These are phyloP conservation scores for Lasioglossum calceatum DNA, from an alignment of 2,888 invertebrate genomes.

Conservation along the genomic window DNA sequence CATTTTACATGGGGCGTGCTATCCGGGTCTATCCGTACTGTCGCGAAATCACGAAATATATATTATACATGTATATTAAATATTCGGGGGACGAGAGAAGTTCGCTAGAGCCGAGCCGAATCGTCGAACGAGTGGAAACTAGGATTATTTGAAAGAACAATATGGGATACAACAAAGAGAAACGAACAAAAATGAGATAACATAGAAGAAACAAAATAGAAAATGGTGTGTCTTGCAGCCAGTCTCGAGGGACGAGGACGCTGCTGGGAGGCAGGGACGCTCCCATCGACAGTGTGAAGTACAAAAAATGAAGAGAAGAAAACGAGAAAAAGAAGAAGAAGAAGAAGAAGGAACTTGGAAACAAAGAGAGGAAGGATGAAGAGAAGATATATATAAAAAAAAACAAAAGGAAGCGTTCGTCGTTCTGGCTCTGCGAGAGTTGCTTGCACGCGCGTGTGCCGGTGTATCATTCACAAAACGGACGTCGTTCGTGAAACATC, in stretches of 20 bases:
- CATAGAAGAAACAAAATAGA: not conserved
- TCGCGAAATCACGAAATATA: constrained; percentile 56
- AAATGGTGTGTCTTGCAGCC: constrained; percentile 33
- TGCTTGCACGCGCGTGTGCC: constrained; percentile 67
- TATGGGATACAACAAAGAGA: not conserved
- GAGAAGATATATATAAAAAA: not conserved
- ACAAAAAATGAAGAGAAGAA: constrained; percentile 50
- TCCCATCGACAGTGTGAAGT: constrained; percentile 52
- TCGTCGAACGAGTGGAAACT: constrained; percentile 46
- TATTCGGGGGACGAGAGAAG: constrained; percentile 20
- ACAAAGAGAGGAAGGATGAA: too few relatives aligned
- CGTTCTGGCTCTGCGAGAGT: constrained; percentile 69
- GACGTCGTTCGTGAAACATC: constrained; percentile 62
- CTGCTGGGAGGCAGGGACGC: constrained; percentile 31
- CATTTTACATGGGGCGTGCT: constrained; percentile 79
- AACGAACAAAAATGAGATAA: not conserved
- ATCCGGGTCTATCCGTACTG: constrained; percentile 75
- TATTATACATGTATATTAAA: constrained; percentile 7
- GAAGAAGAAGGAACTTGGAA: not conserved
- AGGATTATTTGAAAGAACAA: not conserved
- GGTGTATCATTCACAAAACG: constrained; percentile 57
- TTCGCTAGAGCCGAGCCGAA: constrained; percentile 51
- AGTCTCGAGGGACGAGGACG: constrained; percentile 8
- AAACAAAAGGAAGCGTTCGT: constrained; percentile 47
- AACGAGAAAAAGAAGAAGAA: not conserved